These are phyloP conservation scores for Trisateles emortualis DNA, from an alignment of 2,888 invertebrate species.

Conservation along the genomic window DNA sequence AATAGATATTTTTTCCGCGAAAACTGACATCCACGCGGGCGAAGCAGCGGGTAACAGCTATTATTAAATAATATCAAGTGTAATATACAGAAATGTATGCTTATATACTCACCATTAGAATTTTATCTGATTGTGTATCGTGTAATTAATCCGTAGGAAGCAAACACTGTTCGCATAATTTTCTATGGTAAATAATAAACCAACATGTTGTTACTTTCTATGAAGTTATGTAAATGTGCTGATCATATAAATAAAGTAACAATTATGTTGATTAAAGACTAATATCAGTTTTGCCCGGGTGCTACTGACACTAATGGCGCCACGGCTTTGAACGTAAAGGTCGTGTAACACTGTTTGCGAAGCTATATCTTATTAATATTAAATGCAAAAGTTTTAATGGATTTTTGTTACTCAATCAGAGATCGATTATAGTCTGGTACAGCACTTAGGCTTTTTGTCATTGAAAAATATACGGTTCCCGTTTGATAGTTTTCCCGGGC, in stretches of 20 bases:
- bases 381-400: too few relatives aligned
- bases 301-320: constrained; percentile 41
- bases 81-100: constrained; percentile 17
- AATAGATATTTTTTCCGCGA: too few relatives aligned
- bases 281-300: constrained; percentile 44
- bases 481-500: too few relatives aligned
- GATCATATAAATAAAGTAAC: constrained; percentile 33
- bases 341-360: constrained; percentile 4
- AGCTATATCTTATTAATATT: constrained; percentile 4
- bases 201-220: constrained; percentile 40
- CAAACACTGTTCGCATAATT: constrained; percentile 41
- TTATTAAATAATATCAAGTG: not conserved
- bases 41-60: too few relatives aligned
- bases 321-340: constrained; percentile 10
- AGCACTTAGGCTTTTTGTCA: too few relatives aligned
- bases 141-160: constrained; percentile 38
- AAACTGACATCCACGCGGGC: too few relatives aligned
- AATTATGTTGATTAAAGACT: constrained; percentile 47
- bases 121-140: constrained; percentile 31
- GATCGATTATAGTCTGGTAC: too few relatives aligned
- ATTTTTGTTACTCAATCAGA: too few relatives aligned
- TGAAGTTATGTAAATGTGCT: constrained; percentile 27
- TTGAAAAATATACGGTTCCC: too few relatives aligned
- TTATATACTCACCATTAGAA: constrained; percentile 18
- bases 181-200: constrained; percentile 30